phyloP scores from a whole-genome alignment of 2,113 vertebrate genomes.

The Lynx canadensis region DNA sequence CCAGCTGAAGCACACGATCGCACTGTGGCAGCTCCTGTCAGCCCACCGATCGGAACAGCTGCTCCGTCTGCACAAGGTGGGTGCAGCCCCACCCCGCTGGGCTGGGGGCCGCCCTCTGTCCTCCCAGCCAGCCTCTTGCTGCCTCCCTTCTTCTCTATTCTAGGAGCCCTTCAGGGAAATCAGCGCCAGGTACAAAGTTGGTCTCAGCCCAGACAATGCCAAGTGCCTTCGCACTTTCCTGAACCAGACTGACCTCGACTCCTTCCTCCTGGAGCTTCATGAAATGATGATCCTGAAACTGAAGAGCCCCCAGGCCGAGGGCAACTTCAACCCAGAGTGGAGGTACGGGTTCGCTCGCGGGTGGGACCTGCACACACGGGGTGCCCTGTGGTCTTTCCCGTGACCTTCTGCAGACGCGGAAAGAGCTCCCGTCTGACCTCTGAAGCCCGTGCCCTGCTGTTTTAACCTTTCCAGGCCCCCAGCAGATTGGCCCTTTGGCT shows the following conservation, averaged over 20 bases:
- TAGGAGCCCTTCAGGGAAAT: slow-evolving; percentile 94
- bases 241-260: slow-evolving; percentile 86
- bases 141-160: not conserved
- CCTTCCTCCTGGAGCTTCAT: slow-evolving; percentile 94
- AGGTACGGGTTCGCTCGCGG: slow-evolving; percentile 81
- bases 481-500: not conserved
- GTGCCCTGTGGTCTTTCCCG: not conserved
- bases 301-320: slow-evolving; percentile 76
- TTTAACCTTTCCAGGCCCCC: too few relatives aligned
- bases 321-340: slow-evolving; percentile 88
- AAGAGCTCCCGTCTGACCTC: fast-evolving
- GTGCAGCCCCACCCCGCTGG: not conserved
- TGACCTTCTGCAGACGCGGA: fast-evolving
- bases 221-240: slow-evolving; percentile 89
- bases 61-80: slow-evolving; percentile 91
- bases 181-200: slow-evolving; percentile 83
- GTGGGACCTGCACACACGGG: fast-evolving
- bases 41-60: slow-evolving; percentile 93
- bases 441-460: too few relatives aligned
- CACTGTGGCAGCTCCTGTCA: slow-evolving; percentile 94
- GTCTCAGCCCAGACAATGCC: slow-evolving; percentile 79
- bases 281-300: slow-evolving; percentile 92
- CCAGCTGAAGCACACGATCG: slow-evolving; percentile 89
- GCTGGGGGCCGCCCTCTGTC: fast-evolving
- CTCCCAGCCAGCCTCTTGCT: not conserved